Evolutionary conservation across 2,113 vertebrate genomes (phyloP), one percentile per base, ranked within the genome.

Genomic region (Nyctereutes procyonoides): DNA sequence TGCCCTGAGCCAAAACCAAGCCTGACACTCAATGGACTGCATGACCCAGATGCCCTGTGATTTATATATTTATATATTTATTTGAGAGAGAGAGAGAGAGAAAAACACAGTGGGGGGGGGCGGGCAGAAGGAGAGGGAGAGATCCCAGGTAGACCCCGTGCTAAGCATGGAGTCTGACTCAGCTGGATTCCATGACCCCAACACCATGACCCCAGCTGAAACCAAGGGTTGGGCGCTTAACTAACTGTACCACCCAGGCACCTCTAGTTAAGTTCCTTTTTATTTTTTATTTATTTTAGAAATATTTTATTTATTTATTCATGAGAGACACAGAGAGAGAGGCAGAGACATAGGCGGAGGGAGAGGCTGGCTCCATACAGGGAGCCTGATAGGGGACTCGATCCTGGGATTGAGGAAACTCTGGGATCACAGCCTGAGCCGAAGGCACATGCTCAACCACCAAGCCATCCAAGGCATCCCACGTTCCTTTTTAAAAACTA

Each of bases 231-330:
- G n/a, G 32, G 67, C 32, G 4, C 67, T 69, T 32, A 69, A 69
- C 65, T 1, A 3, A n/a, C 43, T n/a, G 65, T 17, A 16, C 65
- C 65, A 69, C 15, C 15, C 16, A n/a, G 65, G 65, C 32, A n/a
- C 65, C 65, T 8, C 32, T 69, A n/a, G 65, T 69, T 73, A 73
- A 74, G 26, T 86, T 95, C 24, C 26, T 94, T 89, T 96, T 89
- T 53, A 43, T 43, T 43, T 43, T 43, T 43, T 43, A 43, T 43
- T 43, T 43, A 43, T 43, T 43, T 43, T 43, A 43, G 43, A 43
- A 43, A 43, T 1, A 43, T 43, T 7, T 43, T 43, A 43, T 43
- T 43, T 43, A 43, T 43, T 43, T 43, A 43, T 43, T 43, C 43
- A 43, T 43, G 43, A 43, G 43, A 43, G 43, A 43, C 43, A 43